A percentile compares a stretch with the other conserved stretches of the same genome.
Evolutionary conservation across 2,113 vertebrate species (phyloP).

Genomic region (Protobothrops flavoviridis): DNA sequence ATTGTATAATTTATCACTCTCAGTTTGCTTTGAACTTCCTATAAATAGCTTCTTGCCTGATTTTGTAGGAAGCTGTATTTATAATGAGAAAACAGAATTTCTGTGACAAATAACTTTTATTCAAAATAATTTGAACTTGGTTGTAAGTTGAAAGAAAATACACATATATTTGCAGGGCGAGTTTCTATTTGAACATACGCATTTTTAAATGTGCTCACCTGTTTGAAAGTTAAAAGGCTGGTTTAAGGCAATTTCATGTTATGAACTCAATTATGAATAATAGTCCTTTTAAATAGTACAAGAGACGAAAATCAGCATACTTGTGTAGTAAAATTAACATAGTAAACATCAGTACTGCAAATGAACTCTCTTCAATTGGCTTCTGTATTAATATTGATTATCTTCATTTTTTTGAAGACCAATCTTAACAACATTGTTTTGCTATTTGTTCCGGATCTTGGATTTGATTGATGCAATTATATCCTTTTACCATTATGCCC

Average conservation of each 20-base stretch:
- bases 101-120: neutral
- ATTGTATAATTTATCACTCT: neutral
- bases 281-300: neutral
- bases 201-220: neutral
- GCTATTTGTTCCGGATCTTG: slow-evolving; percentile 7
- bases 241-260: neutral
- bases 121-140: neutral
- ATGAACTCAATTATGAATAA: slow-evolving; percentile 6
- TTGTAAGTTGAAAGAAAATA: neutral
- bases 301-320: neutral
- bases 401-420: neutral
- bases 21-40: neutral
- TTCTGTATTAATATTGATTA: neutral
- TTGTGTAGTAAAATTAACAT: neutral
- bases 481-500: neutral
- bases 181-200: neutral
- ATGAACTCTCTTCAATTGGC: neutral
- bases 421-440: neutral
- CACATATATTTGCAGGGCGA: neutral
- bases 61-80: neutral
- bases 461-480: neutral
- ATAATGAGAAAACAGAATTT: neutral
- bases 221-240: neutral
- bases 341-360: slow-evolving; percentile 4
- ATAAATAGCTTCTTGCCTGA: neutral